A percentile compares a stretch with the other conserved stretches of the same genome.
Evolutionary conservation across 2,888 invertebrate species (phyloP).

Genomic region (Lasiommata megera): DNA sequence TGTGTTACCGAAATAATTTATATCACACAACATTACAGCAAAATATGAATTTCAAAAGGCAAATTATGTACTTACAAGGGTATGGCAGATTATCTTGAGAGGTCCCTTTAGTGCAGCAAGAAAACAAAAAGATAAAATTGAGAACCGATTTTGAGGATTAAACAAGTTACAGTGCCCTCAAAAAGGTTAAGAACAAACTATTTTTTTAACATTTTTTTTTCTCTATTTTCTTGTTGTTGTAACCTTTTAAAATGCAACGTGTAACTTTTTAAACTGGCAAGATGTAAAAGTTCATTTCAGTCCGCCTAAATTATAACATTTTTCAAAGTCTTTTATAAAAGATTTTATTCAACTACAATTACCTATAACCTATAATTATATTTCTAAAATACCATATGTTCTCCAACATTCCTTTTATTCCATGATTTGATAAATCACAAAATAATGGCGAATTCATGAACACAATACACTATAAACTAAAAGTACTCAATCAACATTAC

Average conservation of each 20-base stretch:
- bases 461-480: slow-evolving; percentile 14
- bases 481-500: slow-evolving; percentile 13
- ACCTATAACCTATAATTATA: not conserved
- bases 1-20: slow-evolving; percentile 1
- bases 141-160: slow-evolving; percentile 28
- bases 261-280: slow-evolving; percentile 55
- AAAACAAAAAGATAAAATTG: slow-evolving; percentile 44
- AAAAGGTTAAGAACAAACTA: slow-evolving; percentile 24
- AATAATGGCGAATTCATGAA: slow-evolving; percentile 16
- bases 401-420: slow-evolving; percentile 6
- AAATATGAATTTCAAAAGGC: slow-evolving; percentile 9
- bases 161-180: slow-evolving; percentile 12
- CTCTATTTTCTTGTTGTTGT: slow-evolving; percentile 28
- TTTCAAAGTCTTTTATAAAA: slow-evolving; percentile 29
- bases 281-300: slow-evolving; percentile 61
- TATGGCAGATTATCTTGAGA: slow-evolving; percentile 84
- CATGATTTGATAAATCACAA: slow-evolving; percentile 13
- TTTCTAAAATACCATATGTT: slow-evolving; percentile 1
- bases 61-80: slow-evolving; percentile 80
- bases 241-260: slow-evolving; percentile 33
- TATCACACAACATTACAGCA: not conserved
- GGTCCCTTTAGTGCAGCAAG: slow-evolving; percentile 77
- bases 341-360: not conserved
- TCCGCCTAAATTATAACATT: slow-evolving; percentile 38
- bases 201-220: slow-evolving; percentile 31